A percentile compares a stretch with the other conserved stretches of the same genome.
These are phyloP conservation scores for Odontesthes bonariensis DNA, from an alignment of 2,113 vertebrate species.

Conservation along the genomic window DNA sequence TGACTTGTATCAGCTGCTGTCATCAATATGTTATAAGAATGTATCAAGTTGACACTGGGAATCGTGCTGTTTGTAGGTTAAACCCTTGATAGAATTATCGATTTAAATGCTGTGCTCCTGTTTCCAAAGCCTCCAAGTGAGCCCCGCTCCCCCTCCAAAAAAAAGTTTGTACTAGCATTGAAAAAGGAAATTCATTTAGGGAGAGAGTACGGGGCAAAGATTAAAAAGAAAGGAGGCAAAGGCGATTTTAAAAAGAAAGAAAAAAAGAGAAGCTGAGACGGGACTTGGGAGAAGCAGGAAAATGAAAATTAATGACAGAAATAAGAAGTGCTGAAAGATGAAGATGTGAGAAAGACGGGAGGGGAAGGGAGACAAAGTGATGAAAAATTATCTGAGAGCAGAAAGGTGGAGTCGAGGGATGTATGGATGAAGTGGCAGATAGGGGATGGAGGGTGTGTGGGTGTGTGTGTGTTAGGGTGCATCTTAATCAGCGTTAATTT, in stretches of 20 bases:
- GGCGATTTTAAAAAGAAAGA: neutral
- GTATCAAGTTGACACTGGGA: no score
- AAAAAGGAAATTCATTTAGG: no score
- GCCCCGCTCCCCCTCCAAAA: no score
- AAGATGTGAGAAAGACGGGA: neutral
- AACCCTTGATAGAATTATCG: no score
- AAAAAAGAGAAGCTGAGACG: neutral
- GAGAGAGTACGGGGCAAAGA: no score
- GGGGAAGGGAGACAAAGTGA: slow-evolving; percentile 24
- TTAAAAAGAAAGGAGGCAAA: neutral
- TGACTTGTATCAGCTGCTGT: no score
- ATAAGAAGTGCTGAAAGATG: neutral
- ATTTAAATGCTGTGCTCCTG: no score
- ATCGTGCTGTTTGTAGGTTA: no score
- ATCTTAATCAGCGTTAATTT: slow-evolving; percentile 81
- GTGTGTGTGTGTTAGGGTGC: slow-evolving; percentile 58
- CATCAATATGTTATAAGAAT: no score
- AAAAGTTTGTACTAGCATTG: no score
- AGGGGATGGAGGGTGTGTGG: slow-evolving; percentile 28
- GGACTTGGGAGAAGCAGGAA: neutral
- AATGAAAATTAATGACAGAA: neutral
- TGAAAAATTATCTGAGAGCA: slow-evolving; percentile 15
- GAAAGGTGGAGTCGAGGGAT: slow-evolving; percentile 37
- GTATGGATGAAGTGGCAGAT: slow-evolving; percentile 63
- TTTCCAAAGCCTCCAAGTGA: no score